Percentiles rank a stretch among this genome's conserved stretches.
phyloP scores from a whole-genome alignment of 2,113 vertebrate genomes.

The Nerophis lumbriciformis region DNA sequence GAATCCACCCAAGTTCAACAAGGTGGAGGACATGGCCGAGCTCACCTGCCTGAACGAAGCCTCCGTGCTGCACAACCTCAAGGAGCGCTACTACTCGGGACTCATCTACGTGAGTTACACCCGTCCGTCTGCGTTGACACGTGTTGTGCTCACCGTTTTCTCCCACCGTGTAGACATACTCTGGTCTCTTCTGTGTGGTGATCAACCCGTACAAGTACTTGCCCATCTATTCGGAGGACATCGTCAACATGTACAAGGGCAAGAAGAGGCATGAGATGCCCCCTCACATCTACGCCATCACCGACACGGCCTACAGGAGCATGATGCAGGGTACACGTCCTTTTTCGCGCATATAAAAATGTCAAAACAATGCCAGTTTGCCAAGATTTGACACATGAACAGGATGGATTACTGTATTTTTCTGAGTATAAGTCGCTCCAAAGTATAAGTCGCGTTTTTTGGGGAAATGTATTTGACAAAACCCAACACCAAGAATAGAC shows the following conservation, averaged over 20 bases:
- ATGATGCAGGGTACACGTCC: constrained; percentile 83
- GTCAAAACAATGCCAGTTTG: too few relatives aligned
- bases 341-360: background rate
- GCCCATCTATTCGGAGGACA: constrained; percentile 86
- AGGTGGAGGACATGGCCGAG: constrained; percentile 81
- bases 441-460: too few relatives aligned
- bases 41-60: constrained; percentile 79
- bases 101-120: constrained; percentile 74
- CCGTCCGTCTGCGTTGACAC: too few relatives aligned
- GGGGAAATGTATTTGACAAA: too few relatives aligned
- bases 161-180: constrained; percentile 76
- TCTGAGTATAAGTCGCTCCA: too few relatives aligned
- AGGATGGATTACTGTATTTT: background rate
- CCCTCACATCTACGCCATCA: constrained; percentile 87
- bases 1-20: constrained; percentile 78
- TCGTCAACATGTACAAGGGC: constrained; percentile 88
- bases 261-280: constrained; percentile 91
- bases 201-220: constrained; percentile 87
- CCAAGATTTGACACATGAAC: too few relatives aligned
- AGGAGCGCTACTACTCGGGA: constrained; percentile 77
- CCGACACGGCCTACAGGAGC: constrained; percentile 84
- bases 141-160: too few relatives aligned
- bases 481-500: too few relatives aligned
- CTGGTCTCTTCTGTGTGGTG: constrained; percentile 88
- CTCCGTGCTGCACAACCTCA: constrained; percentile 78